Base-by-base conservation (phyloP, 2,113 vertebrate species). In the Notarius quadriscutis region DNA sequence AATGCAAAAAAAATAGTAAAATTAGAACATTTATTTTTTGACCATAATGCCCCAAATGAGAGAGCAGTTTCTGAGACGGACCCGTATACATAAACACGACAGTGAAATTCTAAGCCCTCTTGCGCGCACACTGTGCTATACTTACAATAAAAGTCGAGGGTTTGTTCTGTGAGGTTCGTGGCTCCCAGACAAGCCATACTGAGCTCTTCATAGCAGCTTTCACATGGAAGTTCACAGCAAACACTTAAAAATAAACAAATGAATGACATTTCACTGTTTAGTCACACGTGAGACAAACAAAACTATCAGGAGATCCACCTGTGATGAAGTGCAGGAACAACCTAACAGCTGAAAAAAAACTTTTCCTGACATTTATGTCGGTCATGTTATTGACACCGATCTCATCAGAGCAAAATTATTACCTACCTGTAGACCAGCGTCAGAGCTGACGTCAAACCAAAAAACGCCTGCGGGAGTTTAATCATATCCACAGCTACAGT, bases 141-240 rank as follows among this genome's bases (percentile, higher is more conserved):
- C 65, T 80, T 93, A 99, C 98, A 87, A 98, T 98, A 93, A 99
- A 99, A 69, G 98, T 97, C 90, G 97, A 96, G 58, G 96, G 94
- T 58, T 97, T 97, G 92, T 97, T 99, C 90, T 97, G 96, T 91
- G 96, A 97, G 92, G 98, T 97, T 89, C 97, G 96, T 93, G 97
- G 97, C 94, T 99, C 98, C 98, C 98, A 99, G 51, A 96, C 97
- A 51, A 99, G 94, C 86, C 99, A 94, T 77, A 99, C 97, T 4
- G 98, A 98, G 87, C 97, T 98, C 96, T 99, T 99, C 97, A 99
- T 99, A 86, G 98, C 97, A 80, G 97, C 97, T 94, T 99, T 99
- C 86, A 99, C 98, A 94, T 96, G 96, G 95, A 99, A 99, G 96
- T 99, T 99, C 95, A 99, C 97, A 95, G 97, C 98, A 95, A 99